Conservation (phyloP, 1,140 invertebrate genomes). For the Theocolax elegans region DNA sequence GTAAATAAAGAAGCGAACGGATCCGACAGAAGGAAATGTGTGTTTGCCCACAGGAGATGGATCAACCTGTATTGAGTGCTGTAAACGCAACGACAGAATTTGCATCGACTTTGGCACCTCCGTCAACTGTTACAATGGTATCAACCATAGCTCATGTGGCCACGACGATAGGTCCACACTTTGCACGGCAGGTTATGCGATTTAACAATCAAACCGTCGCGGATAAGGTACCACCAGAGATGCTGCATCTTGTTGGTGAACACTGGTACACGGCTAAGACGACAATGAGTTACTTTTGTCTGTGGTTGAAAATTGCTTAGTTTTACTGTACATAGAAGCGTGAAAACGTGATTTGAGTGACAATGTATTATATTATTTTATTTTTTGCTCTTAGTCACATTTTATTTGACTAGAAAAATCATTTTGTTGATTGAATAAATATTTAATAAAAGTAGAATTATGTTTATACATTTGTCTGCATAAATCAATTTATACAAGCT, state of each 20-base stretch:
- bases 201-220: conserved; percentile 77
- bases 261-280: conserved; percentile 80
- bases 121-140: background rate
- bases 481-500: no score
- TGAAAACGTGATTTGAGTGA: no score
- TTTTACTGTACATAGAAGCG: no score
- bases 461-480: no score
- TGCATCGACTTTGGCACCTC: background rate
- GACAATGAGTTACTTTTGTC: no score
- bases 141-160: conserved; percentile 46
- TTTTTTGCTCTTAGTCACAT: no score
- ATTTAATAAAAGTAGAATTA: no score
- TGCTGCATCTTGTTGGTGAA: conserved; percentile 77
- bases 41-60: conserved; percentile 29
- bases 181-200: conserved; percentile 50
- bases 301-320: no score
- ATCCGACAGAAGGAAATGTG: conserved; percentile 3
- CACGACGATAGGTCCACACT: conserved; percentile 61
- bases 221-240: conserved; percentile 79
- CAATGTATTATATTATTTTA: no score
- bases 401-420: no score
- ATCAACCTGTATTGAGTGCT: background rate
- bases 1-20: background rate
- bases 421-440: no score
- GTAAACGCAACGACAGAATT: conserved; percentile 5